Evolutionary conservation across 2,888 invertebrate genomes (phyloP), one percentile per base, ranked within the genome.

Genomic region (Mechanitis mazaeus): DNA sequence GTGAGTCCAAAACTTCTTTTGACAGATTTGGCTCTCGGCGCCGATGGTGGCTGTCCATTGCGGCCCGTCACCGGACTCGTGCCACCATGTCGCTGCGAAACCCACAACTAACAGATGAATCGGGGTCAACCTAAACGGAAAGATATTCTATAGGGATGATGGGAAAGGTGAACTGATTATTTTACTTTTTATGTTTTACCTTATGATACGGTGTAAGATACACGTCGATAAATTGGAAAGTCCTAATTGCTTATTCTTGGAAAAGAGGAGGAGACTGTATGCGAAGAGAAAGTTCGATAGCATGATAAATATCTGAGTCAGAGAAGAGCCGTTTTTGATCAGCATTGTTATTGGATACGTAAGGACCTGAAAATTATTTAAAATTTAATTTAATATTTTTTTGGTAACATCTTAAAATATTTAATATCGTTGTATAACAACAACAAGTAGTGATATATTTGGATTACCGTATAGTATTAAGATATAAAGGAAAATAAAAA

Each of bases 241-340:
- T 31, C 69, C 64, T 7, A 81, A 63, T n/a, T 60, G 53, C n/a
- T 67, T 68, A 7, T 61, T 69, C 68, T 76, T 77, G 45, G 78
- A 64, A 63, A 66, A 61, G 28, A 79, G 69, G 64, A 85, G 77
- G 67, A 83, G 64, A 67, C 78, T 82, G 73, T 84, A 81, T 35
- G 79, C 76, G 35, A 85, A 75, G 59, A 86, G 74, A 71, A 86
- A 86, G 69, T 73, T 80, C 60, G 85, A 84, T 54, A 86, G 60
- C 68, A 83, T 68, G 62, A 84, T 69, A 71, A 85, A 86, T 20
- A 74, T 64, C 69, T 84, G 84, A 68, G 84, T 81, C 42, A 83
- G 67, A 0, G 78, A 72, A 0, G 85, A 78, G 28, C 84, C 85
- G 72, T 85, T 85, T 66, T 79, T 72, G 63, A 83, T 74, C n/a